Evolutionary conservation across 2,113 vertebrate species (phyloP).

Genomic region (Aythya baeri): DNA sequence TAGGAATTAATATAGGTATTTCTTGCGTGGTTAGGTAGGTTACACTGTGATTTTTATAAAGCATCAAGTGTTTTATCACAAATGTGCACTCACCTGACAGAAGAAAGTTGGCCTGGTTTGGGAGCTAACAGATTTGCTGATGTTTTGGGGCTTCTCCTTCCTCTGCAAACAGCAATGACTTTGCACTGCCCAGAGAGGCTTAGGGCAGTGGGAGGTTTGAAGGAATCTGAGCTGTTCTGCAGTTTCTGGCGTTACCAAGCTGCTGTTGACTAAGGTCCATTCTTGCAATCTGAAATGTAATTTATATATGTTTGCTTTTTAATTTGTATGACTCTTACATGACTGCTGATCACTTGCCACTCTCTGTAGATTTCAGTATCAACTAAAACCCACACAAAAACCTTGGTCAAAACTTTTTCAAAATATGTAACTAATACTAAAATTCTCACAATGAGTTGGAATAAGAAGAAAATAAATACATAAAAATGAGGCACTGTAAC

Average conservation of each 20-base stretch:
- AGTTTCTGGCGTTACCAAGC: not conserved
- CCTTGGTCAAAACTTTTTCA: not conserved
- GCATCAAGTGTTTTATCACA: not conserved
- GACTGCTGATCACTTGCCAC: not conserved
- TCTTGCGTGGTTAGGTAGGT: conserved; percentile 4
- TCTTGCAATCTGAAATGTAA: not conserved
- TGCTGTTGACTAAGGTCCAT: not conserved
- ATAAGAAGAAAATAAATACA: not conserved
- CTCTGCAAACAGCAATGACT: not conserved
- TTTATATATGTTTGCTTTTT: not conserved
- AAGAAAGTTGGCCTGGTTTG: not conserved
- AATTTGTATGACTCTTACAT: not conserved
- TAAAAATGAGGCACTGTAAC: not conserved
- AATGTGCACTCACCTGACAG: not conserved
- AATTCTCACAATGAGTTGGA: not conserved
- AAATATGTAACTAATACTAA: not conserved
- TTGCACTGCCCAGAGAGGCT: not conserved
- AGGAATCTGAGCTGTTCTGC: not conserved
- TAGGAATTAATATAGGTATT: conserved; percentile 39
- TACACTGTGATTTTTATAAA: not conserved
- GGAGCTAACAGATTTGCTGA: conserved; percentile 8
- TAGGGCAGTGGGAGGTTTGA: not conserved
- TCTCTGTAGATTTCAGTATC: not conserved
- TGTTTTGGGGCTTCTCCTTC: not conserved
- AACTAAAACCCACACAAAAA: not conserved